A percentile compares a stretch with the other conserved stretches of the same genome.
These are phyloP conservation scores for Tauraco hartlaubi DNA, from an alignment of 2,797 vertebrate genomes.

Conservation along the genomic window DNA sequence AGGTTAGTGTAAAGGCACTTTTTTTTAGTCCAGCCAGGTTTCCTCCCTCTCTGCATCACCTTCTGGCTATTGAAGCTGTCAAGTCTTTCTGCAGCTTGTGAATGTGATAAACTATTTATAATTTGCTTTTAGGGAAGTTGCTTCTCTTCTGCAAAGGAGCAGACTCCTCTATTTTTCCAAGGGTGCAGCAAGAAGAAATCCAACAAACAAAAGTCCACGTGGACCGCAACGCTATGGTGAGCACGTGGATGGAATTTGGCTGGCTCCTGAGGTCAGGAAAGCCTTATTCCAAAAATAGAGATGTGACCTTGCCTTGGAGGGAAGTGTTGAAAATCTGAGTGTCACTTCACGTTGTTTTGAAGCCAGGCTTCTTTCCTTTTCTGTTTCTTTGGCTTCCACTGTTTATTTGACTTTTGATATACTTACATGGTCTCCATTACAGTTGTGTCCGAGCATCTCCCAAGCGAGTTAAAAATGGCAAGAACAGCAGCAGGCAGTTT, in stretches of 20 bases:
- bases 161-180: constrained; percentile 94
- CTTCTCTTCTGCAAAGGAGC: constrained; percentile 97
- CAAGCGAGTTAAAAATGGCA: constrained; percentile 4
- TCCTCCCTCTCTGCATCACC: not conserved
- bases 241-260: constrained; percentile 4
- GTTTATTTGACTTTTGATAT: not conserved
- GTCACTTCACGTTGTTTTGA: constrained; percentile 6
- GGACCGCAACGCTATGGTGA: constrained; percentile 93
- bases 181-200: constrained; percentile 90
- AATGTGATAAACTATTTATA: not conserved
- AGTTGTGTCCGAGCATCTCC: not conserved
- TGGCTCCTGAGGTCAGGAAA: constrained; percentile 18
- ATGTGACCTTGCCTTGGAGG: constrained; percentile 40
- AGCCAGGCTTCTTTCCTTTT: constrained; percentile 12
- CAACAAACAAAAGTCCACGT: constrained; percentile 90
- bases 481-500: not conserved
- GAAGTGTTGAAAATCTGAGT: constrained; percentile 26
- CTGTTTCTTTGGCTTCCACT: constrained; percentile 1
- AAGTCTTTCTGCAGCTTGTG: not conserved
- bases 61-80: not conserved
- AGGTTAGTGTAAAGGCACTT: not conserved
- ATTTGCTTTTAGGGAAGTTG: constrained; percentile 85
- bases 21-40: not conserved
- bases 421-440: constrained; percentile 1
- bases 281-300: constrained; percentile 31